Base-by-base conservation (phyloP, 2,888 invertebrate genomes). In the Hyposoter dolosus region DNA sequence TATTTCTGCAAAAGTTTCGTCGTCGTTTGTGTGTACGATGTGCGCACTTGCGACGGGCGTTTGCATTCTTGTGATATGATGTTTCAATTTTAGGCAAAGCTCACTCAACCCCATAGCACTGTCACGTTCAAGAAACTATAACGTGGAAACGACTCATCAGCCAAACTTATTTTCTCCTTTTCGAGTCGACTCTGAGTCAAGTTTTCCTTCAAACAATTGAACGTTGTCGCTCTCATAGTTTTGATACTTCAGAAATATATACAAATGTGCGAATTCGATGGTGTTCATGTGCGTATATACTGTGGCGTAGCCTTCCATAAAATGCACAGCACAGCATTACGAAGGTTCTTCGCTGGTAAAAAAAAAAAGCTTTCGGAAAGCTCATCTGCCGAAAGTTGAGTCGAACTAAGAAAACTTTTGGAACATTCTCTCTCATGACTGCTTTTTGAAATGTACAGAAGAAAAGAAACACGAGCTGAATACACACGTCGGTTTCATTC, bases 321-420 rank as follows among this genome's bases (percentile, higher is more conserved):
- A 56, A 56, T 56, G 12, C 56, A 56, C 56, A 56, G 53, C 3
- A 56, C 56, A n/a, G 9, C 19, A 56, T 56, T 4, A 12, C 40
- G 40, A 23, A 56, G 56, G 56, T 56, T 56, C 9, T 12, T 56
- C 4, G 12, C 3, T 23, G 12, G 56, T 23, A 9, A 71, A 72
- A 72, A 72, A 72, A 40, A 40, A 50, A 78, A 71, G 28, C 63
- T 66, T 65, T 45, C 63, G 69, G 23, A 68, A 69, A 82, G 69
- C 76, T 76, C 76, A 82, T 68, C 69, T 12, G 76, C n/a, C 23
- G 50, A 82, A 82, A 76, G 60, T 76, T 82, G 32, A 45, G 60
- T 32, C 69, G 17, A 66, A 10, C 23, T 45, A 45, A 56, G 43
- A 43, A 83, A 83, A 83, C 78, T 78, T 78, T 78, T 74, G n/a